A percentile compares a stretch with the other conserved stretches of the same genome.
These are phyloP conservation scores for Drosophila cognata DNA, from an alignment of 2,888 invertebrate genomes.

Conservation along the genomic window DNA sequence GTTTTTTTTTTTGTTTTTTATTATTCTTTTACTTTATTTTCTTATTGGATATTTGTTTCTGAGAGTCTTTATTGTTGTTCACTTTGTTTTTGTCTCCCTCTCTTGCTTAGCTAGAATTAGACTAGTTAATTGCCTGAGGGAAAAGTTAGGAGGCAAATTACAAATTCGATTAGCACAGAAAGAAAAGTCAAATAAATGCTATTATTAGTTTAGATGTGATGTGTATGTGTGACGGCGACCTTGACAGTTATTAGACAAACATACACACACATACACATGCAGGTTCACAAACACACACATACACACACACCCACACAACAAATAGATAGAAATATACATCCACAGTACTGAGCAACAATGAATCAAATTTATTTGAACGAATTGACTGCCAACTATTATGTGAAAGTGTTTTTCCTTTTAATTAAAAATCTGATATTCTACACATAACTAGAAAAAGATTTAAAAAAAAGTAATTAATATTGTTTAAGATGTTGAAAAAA, in stretches of 20 bases:
- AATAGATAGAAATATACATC: neutral
- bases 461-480: neutral
- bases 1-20: neutral
- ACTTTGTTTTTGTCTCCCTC: slow-evolving; percentile 21
- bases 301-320: neutral
- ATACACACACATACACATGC: slow-evolving; percentile 15
- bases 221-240: slow-evolving; percentile 37
- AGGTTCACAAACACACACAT: neutral
- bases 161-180: slow-evolving; percentile 78
- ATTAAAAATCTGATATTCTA: neutral
- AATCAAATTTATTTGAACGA: neutral
- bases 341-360: neutral
- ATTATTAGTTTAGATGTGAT: slow-evolving; percentile 48
- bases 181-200: slow-evolving; percentile 47
- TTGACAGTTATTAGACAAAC: slow-evolving; percentile 37
- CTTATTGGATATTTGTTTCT: slow-evolving; percentile 5
- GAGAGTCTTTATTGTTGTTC: slow-evolving; percentile 17
- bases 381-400: neutral
- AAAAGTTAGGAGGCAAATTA: slow-evolving; percentile 75
- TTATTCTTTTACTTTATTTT: neutral
- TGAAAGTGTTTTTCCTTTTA: neutral
- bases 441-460: neutral
- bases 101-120: slow-evolving; percentile 36
- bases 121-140: slow-evolving; percentile 80
- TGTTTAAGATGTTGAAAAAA: neutral